These are phyloP conservation scores for Pristionchus arcanus DNA, from an alignment of 2,888 invertebrate species.

Conservation along the genomic window DNA sequence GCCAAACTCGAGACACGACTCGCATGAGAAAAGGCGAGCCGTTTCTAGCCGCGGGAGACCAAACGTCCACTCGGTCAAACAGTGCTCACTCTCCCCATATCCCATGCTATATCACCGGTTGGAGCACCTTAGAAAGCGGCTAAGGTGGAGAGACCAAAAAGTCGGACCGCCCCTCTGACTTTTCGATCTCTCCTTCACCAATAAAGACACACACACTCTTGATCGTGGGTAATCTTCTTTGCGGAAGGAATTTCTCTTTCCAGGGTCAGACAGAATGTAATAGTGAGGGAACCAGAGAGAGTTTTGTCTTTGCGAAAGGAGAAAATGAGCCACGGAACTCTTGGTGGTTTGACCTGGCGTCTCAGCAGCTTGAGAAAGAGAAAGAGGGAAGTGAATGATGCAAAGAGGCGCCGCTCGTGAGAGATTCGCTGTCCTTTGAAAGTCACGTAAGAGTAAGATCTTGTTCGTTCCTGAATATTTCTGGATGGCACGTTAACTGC, in stretches of 20 bases:
- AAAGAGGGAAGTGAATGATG: not conserved
- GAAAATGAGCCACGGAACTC: not conserved
- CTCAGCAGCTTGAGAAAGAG: not conserved
- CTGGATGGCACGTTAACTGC: too few relatives aligned
- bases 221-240: not conserved
- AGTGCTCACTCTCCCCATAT: too few relatives aligned
- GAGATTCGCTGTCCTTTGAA: not conserved
- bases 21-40: too few relatives aligned
- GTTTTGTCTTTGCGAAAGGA: not conserved
- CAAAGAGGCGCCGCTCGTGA: not conserved
- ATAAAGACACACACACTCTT: not conserved
- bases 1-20: too few relatives aligned
- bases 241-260: not conserved
- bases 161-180: not conserved
- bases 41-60: too few relatives aligned
- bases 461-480: not conserved
- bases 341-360: constrained; percentile 22
- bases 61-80: too few relatives aligned
- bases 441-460: not conserved
- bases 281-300: too few relatives aligned
- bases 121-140: not conserved
- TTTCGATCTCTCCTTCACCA: not conserved
- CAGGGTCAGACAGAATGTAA: too few relatives aligned
- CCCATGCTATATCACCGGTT: too few relatives aligned
- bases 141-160: not conserved